Conservation (phyloP, 2,797 vertebrate genomes). For the Channallabes apus region DNA sequence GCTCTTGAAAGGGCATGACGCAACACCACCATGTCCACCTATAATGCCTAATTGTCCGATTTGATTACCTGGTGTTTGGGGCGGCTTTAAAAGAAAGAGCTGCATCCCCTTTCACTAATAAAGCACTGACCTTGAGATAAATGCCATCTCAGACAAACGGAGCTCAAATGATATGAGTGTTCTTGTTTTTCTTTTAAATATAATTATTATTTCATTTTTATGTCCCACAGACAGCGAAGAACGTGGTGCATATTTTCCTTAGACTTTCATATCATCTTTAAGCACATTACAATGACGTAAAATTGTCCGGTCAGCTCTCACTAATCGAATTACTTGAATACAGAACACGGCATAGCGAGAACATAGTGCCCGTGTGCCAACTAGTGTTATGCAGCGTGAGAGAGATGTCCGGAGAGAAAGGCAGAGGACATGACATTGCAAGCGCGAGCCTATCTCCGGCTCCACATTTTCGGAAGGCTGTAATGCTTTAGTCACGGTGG, state of each 20-base stretch:
- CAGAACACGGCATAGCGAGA: background rate
- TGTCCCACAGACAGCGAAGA: background rate
- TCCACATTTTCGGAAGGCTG: slow-evolving; percentile 22
- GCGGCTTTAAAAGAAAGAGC: slow-evolving; percentile 38
- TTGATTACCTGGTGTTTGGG: slow-evolving; percentile 52
- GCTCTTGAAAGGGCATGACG: slow-evolving; percentile 37
- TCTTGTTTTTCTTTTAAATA: background rate
- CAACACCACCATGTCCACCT: slow-evolving; percentile 42
- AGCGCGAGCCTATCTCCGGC: slow-evolving; percentile 19
- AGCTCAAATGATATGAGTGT: slow-evolving; percentile 29
- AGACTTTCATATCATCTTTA: background rate
- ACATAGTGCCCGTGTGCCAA: slow-evolving; percentile 1
- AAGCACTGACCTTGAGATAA: slow-evolving; percentile 51
- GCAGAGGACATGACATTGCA: slow-evolving; percentile 34
- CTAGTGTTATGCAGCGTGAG: background rate
- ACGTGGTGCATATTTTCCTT: background rate
- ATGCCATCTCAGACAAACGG: slow-evolving; percentile 25
- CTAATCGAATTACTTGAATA: slow-evolving; percentile 16
- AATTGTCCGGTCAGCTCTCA: slow-evolving; percentile 4
- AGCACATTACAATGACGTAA: slow-evolving; percentile 7
- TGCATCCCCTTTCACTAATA: slow-evolving; percentile 38
- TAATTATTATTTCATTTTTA: slow-evolving; percentile 11
- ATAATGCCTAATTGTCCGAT: slow-evolving; percentile 58
- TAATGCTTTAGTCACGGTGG: slow-evolving; percentile 43
- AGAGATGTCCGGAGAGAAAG: slow-evolving; percentile 27